phyloP scores from a whole-genome alignment of 2,113 vertebrate species.

The Megaleporinus macrocephalus region DNA sequence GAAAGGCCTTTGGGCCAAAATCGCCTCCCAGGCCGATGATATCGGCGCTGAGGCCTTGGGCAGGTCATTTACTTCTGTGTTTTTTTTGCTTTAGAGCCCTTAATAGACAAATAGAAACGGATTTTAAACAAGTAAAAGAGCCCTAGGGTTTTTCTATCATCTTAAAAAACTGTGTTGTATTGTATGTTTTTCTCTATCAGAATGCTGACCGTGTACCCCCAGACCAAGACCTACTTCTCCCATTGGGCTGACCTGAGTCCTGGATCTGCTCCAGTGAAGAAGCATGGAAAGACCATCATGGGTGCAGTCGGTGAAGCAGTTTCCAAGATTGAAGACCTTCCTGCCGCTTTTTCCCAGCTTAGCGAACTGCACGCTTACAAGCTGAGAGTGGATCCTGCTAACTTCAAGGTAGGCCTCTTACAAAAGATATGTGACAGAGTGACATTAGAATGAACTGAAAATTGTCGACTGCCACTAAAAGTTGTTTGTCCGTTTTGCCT shows the following conservation, averaged over 20 bases:
- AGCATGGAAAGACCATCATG: conserved; percentile 72
- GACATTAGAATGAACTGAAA: no score
- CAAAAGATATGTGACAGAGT: no score
- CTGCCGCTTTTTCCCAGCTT: conserved; percentile 61
- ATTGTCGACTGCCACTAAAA: no score
- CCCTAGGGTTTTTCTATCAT: no score
- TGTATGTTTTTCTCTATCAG: conserved; percentile 55
- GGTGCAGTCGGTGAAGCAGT: conserved; percentile 59
- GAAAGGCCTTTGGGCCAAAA: conserved; percentile 43
- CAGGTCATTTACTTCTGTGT: conserved; percentile 44
- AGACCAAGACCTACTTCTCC: conserved; percentile 83
- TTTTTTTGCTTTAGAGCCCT: no score
- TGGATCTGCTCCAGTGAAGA: conserved; percentile 68
- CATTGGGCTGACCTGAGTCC: conserved; percentile 69
- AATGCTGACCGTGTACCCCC: conserved; percentile 63
- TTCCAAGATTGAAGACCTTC: conserved; percentile 72
- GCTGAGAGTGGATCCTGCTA: conserved; percentile 80
- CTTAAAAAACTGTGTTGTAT: no score
- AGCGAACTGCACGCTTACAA: conserved; percentile 82
- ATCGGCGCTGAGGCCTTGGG: conserved; percentile 42
- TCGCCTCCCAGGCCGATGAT: conserved; percentile 13
- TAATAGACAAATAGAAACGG: no score
- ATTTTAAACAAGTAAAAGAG: no score
- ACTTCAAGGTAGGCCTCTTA: conserved; percentile 77
- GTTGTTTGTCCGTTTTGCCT: no score